phyloP scores from a whole-genome alignment of 1,140 invertebrate species.

The Pogonus chalceus region DNA sequence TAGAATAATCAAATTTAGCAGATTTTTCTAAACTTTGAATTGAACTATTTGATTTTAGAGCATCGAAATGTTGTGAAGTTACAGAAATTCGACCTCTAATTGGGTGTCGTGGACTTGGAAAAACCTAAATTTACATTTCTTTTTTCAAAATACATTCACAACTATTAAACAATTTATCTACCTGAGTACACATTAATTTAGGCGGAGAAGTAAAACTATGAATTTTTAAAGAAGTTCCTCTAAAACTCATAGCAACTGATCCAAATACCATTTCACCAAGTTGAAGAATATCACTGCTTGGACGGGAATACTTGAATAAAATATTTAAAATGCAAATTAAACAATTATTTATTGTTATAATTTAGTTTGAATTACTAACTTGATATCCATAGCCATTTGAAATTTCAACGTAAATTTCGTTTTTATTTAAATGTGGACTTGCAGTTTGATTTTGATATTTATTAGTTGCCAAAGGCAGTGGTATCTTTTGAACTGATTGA shows the following conservation, averaged over 20 bases:
- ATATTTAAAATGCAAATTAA: slow-evolving; percentile 7
- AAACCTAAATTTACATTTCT: slow-evolving; percentile 19
- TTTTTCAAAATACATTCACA: neutral
- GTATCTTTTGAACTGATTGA: slow-evolving; percentile 51
- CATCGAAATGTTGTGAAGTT: slow-evolving; percentile 2
- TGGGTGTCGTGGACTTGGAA: slow-evolving; percentile 25
- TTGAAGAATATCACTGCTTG: slow-evolving; percentile 56
- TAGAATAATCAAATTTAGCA: slow-evolving; percentile 26
- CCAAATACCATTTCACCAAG: slow-evolving; percentile 87
- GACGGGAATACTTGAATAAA: slow-evolving; percentile 43
- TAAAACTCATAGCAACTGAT: slow-evolving; percentile 74
- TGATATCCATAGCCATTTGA: slow-evolving; percentile 43
- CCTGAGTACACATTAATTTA: slow-evolving; percentile 64
- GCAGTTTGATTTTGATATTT: neutral
- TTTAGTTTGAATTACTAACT: slow-evolving; percentile 29
- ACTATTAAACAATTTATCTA: slow-evolving; percentile 38
- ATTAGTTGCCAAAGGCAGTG: slow-evolving; percentile 29
- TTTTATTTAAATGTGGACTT: slow-evolving; percentile 23
- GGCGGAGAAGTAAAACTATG: slow-evolving; percentile 62
- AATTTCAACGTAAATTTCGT: slow-evolving; percentile 37
- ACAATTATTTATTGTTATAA: neutral
- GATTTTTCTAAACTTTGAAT: slow-evolving; percentile 26
- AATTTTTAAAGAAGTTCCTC: slow-evolving; percentile 73
- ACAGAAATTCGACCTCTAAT: slow-evolving; percentile 7
- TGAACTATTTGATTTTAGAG: slow-evolving; percentile 14